Conservation (phyloP, 2,797 vertebrate genomes). For the Liasis olivaceus region DNA sequence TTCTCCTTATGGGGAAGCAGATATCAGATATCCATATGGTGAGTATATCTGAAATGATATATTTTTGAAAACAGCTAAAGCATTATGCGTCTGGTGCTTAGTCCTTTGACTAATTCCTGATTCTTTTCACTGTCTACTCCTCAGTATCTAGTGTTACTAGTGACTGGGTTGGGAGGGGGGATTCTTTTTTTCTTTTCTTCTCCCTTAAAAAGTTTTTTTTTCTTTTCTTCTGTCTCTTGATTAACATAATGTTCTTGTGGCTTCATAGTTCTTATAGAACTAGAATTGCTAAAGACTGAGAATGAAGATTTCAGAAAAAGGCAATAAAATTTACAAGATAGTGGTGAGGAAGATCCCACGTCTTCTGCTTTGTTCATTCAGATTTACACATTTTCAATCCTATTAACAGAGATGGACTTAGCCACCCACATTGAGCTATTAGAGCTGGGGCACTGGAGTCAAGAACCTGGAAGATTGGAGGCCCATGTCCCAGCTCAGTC, state of each 20-base stretch:
- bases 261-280: conserved; percentile 18
- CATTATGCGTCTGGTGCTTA: conserved; percentile 53
- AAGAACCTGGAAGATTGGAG: neutral
- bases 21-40: conserved; percentile 53
- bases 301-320: neutral
- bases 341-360: neutral
- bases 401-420: neutral
- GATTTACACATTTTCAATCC: neutral
- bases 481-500: too few relatives aligned
- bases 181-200: conserved; percentile 29
- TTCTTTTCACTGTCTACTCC: conserved; percentile 31
- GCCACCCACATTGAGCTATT: neutral
- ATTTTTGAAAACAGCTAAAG: conserved; percentile 58
- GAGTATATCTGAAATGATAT: conserved; percentile 51
- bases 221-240: neutral
- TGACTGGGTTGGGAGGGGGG: neutral
- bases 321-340: neutral
- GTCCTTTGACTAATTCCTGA: conserved; percentile 50
- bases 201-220: conserved; percentile 40
- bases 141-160: conserved; percentile 21
- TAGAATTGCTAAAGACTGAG: neutral
- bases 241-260: conserved; percentile 1
- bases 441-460: neutral
- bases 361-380: neutral
- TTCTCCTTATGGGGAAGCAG: conserved; percentile 52